phyloP scores from a whole-genome alignment of 2,888 invertebrate genomes.

The Hanleya hanleyi region DNA sequence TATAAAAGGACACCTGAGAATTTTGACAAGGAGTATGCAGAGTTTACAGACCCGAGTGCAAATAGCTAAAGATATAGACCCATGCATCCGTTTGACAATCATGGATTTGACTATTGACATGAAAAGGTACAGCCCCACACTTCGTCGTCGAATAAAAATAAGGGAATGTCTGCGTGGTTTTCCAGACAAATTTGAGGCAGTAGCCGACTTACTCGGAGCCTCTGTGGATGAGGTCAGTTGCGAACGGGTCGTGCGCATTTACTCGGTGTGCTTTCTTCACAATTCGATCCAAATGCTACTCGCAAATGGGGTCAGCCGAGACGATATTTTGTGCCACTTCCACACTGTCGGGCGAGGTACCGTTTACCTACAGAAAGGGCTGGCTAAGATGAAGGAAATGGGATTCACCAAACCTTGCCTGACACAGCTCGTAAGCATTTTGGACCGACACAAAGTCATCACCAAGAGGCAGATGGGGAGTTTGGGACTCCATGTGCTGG shows the following conservation, averaged over 20 bases:
- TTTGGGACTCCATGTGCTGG: background rate
- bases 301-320: constrained; percentile 8
- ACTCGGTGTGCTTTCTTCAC: background rate
- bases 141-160: background rate
- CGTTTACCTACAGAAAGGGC: background rate
- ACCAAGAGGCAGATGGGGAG: background rate
- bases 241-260: background rate
- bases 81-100: background rate
- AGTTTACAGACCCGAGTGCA: background rate
- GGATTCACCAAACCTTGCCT: constrained; percentile 17
- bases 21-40: constrained; percentile 15
- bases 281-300: constrained; percentile 14
- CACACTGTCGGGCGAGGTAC: constrained; percentile 23
- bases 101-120: background rate
- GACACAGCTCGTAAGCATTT: constrained; percentile 16
- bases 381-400: constrained; percentile 10
- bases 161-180: background rate
- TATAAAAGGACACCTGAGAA: background rate
- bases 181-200: background rate
- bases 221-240: constrained; percentile 7
- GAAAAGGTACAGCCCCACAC: background rate
- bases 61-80: background rate
- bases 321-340: constrained; percentile 28
- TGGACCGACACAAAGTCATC: constrained; percentile 20
- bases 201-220: constrained; percentile 27